Evolutionary conservation across 37 sponge, comb jelly and placozoan species (phyloP).

Genomic region (Diacarnus erythraeanus): DNA sequence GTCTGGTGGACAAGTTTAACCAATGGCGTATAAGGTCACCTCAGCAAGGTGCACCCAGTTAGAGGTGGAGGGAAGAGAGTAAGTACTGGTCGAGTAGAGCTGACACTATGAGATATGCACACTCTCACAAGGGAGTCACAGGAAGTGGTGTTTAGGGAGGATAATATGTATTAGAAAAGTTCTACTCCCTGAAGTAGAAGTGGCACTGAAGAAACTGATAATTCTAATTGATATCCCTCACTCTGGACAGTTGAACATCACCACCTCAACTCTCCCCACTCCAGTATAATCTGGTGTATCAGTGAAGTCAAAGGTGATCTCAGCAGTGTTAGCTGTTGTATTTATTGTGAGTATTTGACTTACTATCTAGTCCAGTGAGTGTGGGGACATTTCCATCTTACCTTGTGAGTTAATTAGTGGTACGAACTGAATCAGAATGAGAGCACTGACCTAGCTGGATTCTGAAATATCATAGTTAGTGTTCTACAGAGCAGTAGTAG

Average conservation of each 20-base stretch:
- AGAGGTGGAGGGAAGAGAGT: background rate
- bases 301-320: background rate
- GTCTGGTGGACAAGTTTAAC: background rate
- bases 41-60: constrained; percentile 8
- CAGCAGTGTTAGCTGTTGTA: background rate
- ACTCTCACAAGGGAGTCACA: background rate
- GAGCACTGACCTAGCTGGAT: no score
- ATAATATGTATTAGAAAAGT: no score
- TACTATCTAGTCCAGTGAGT: background rate
- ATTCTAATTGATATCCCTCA: background rate
- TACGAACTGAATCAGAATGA: no score
- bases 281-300: background rate
- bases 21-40: background rate
- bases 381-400: background rate
- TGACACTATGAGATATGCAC: background rate
- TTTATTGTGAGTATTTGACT: background rate
- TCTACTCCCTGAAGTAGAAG: no score
- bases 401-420: no score
- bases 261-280: background rate
- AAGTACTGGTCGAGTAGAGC: background rate
- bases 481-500: no score
- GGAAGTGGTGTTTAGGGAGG: background rate
- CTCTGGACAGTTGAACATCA: background rate
- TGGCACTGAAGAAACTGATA: background rate
- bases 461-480: no score